Evolutionary conservation across 2,797 vertebrate species (phyloP).

Genomic region (Prunella strophiata): DNA sequence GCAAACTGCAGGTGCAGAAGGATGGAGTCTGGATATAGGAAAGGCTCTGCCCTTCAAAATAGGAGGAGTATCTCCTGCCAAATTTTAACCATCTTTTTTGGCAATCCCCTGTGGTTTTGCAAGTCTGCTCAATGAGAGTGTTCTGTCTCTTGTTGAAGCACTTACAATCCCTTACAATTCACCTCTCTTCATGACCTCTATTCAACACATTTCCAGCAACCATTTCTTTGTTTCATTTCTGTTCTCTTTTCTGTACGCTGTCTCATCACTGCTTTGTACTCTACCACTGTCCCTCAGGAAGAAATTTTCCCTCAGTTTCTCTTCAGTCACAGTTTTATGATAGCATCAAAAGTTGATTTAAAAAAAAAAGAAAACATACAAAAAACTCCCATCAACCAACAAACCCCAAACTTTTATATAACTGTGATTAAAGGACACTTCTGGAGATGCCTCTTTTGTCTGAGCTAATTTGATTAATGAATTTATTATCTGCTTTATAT

Average conservation of each 20-base stretch:
- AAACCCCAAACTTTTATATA: background rate
- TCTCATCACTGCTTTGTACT: background rate
- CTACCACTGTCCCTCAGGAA: background rate
- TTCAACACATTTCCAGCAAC: background rate
- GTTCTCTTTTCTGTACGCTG: background rate
- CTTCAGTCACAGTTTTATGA: background rate
- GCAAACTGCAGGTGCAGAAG: background rate
- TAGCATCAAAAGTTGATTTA: background rate
- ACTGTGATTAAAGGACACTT: background rate
- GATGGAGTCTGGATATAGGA: background rate
- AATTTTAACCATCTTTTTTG: background rate
- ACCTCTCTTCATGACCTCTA: background rate
- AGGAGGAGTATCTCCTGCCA: background rate
- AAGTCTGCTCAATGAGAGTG: background rate
- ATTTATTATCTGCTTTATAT: background rate
- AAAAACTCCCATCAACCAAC: background rate
- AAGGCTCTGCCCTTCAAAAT: background rate
- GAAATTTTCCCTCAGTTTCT: background rate
- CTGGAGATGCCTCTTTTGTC: background rate
- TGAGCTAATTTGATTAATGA: background rate
- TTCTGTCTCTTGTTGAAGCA: background rate
- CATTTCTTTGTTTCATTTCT: background rate
- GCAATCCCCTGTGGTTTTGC: background rate
- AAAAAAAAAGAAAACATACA: background rate
- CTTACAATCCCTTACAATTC: background rate